Evolutionary conservation across 2,113 vertebrate genomes (phyloP).

Genomic region (Emydocephalus ijimae): DNA sequence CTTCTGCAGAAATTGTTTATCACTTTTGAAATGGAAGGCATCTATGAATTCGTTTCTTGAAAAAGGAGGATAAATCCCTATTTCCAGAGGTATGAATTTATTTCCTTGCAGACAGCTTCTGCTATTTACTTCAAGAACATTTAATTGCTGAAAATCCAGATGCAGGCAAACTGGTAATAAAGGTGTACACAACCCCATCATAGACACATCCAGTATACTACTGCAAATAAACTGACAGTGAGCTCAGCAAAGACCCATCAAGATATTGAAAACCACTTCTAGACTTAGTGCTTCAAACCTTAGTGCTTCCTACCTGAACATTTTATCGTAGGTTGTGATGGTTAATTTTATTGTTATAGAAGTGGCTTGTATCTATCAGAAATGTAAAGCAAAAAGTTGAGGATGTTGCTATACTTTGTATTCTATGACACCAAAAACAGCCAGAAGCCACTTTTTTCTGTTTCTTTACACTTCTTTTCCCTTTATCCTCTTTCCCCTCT

Average conservation of each 20-base stretch:
- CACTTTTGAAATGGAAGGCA: neutral
- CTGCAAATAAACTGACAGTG: neutral
- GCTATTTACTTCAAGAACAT: neutral
- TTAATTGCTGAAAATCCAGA: neutral
- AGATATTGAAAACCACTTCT: neutral
- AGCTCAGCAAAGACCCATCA: neutral
- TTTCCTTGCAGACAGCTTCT: neutral
- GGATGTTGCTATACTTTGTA: neutral
- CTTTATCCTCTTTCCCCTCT: neutral
- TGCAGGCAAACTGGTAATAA: neutral
- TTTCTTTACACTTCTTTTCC: neutral
- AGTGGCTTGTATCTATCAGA: neutral
- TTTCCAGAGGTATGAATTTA: neutral
- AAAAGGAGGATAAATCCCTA: neutral
- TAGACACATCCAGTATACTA: neutral
- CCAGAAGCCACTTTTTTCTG: neutral
- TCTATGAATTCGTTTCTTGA: neutral
- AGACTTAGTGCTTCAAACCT: neutral
- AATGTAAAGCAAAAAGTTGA: neutral
- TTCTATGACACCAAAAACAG: neutral
- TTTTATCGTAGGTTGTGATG: neutral
- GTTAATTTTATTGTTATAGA: neutral
- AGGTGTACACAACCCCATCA: neutral
- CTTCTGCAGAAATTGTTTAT: neutral
- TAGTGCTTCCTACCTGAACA: neutral